Conservation (phyloP, 2,113 vertebrate species). For the Micromys minutus region DNA sequence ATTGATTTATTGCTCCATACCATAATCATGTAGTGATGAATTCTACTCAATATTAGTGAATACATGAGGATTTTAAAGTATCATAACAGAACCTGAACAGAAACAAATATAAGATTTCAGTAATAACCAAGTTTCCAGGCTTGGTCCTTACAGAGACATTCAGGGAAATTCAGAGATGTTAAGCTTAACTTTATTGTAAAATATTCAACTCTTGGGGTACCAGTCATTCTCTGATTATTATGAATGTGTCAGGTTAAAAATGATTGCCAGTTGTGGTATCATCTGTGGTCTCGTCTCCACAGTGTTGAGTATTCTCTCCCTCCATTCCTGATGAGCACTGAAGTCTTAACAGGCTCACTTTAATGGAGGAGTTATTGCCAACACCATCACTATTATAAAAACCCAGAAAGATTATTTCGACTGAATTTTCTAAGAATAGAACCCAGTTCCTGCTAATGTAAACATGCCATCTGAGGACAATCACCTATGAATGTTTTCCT, state of each 20-base stretch:
- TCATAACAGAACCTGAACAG: not conserved
- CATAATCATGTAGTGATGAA: not conserved
- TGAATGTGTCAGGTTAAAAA: not conserved
- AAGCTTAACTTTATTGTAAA: not conserved
- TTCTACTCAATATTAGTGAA: not conserved
- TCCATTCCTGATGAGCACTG: not conserved
- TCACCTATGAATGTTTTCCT: no score
- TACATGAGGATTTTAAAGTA: not conserved
- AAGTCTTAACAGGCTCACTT: not conserved
- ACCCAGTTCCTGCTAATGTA: not conserved
- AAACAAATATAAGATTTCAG: not conserved
- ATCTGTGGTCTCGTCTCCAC: not conserved
- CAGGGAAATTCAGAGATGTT: not conserved
- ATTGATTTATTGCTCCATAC: not conserved
- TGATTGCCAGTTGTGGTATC: not conserved
- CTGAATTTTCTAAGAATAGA: constrained; percentile 17
- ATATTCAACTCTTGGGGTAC: not conserved
- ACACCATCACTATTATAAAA: not conserved
- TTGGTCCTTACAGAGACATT: not conserved
- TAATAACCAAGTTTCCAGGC: not conserved
- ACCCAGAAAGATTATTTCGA: not conserved
- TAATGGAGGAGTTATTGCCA: not conserved
- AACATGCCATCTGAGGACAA: not conserved
- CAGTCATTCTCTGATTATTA: not conserved
- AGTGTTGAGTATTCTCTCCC: not conserved